These are phyloP conservation scores for Sebastes iracundus DNA, from an alignment of 2,797 vertebrate genomes.

Conservation along the genomic window DNA sequence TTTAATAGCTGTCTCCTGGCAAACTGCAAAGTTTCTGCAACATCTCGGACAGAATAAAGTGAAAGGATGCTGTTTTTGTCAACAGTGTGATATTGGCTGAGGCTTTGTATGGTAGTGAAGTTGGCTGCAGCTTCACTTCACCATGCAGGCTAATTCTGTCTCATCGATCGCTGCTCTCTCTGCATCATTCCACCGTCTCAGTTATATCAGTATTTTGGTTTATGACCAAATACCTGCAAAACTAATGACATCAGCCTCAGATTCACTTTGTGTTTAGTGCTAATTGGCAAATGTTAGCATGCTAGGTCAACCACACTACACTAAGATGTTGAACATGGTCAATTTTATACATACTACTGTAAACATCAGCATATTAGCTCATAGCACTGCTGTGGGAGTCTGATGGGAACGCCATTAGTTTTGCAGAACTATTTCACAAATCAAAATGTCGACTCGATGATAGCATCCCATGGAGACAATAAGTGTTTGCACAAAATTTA, in stretches of 20 bases:
- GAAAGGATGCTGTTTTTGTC: too few relatives aligned
- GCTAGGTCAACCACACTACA: neutral
- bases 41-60: too few relatives aligned
- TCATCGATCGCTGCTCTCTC: slow-evolving; percentile 9
- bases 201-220: neutral
- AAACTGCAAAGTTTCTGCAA: too few relatives aligned
- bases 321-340: neutral
- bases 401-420: neutral
- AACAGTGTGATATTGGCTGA: too few relatives aligned
- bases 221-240: neutral
- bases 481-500: neutral
- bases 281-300: neutral
- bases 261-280: neutral
- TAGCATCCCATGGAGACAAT: neutral
- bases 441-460: neutral
- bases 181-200: neutral
- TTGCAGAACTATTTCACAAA: neutral
- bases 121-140: too few relatives aligned
- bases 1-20: too few relatives aligned
- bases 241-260: neutral
- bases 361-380: neutral
- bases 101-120: too few relatives aligned
- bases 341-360: neutral
- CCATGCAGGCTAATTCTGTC: neutral
- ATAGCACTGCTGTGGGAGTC: neutral